A percentile compares a stretch with the other conserved stretches of the same genome.
Conservation (phyloP, 2,888 invertebrate species). For the Chrysodeixis includens region DNA sequence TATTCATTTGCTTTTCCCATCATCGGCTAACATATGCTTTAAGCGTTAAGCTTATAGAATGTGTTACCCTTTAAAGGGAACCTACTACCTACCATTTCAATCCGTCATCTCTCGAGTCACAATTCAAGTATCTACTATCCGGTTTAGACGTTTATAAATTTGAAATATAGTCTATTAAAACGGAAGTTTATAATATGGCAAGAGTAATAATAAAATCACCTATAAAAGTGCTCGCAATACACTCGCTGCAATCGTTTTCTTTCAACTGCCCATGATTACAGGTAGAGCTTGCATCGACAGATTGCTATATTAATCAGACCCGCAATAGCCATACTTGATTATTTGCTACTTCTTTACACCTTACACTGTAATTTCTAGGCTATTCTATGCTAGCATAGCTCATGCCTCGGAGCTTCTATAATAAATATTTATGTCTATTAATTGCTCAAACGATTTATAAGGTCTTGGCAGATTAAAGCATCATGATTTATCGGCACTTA, state of each 20-base stretch:
- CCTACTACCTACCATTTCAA: too few species aligned
- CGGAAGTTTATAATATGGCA: too few species aligned
- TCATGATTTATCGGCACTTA: constrained; percentile 48
- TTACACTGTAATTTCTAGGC: background rate
- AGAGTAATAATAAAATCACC: too few species aligned
- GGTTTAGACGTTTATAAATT: too few species aligned
- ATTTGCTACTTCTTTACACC: constrained; percentile 2
- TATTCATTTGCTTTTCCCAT: too few species aligned
- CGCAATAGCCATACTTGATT: background rate
- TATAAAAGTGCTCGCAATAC: background rate
- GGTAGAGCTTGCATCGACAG: background rate
- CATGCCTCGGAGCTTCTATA: constrained; percentile 30
- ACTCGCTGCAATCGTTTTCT: background rate
- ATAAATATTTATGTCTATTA: constrained; percentile 40
- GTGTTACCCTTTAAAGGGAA: too few species aligned
- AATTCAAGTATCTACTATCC: too few species aligned
- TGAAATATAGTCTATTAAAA: too few species aligned
- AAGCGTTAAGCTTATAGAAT: too few species aligned
- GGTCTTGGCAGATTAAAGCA: constrained; percentile 45
- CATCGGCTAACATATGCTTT: too few species aligned
- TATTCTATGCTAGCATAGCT: constrained; percentile 18
- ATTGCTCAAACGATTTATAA: constrained; percentile 38
- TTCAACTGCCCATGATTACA: background rate
- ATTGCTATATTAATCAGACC: constrained; percentile 4
- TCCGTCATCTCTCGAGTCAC: too few species aligned